Percentiles rank a stretch among this genome's conserved stretches.
Evolutionary conservation across 2,888 invertebrate species (phyloP).

Genomic region (Lasioglossum figueresi): DNA sequence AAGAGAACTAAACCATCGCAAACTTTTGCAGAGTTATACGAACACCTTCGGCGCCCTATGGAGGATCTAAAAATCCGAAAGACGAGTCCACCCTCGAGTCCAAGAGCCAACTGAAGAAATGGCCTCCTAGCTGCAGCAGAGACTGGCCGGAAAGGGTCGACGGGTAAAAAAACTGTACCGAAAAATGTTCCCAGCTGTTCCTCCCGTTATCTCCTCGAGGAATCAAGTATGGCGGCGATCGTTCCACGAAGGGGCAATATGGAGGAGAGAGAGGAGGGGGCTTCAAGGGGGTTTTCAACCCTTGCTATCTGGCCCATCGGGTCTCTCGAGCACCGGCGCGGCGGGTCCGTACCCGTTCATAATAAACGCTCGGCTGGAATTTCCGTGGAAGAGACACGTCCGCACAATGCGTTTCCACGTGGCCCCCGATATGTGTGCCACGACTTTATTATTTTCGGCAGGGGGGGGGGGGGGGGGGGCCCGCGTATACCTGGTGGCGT

Average conservation of each 20-base stretch:
- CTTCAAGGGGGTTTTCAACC: slow-evolving; percentile 78
- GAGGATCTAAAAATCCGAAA: too few species aligned
- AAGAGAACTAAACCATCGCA: not conserved
- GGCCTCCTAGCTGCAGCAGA: not conserved
- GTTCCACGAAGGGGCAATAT: slow-evolving; percentile 37
- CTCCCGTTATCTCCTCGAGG: slow-evolving; percentile 71
- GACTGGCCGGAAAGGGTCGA: slow-evolving; percentile 10
- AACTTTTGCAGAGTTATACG: not conserved
- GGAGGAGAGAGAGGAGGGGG: not conserved
- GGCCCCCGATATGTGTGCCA: slow-evolving; percentile 53
- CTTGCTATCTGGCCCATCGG: slow-evolving; percentile 81
- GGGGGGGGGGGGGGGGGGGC: not conserved
- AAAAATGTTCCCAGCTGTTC: slow-evolving; percentile 83
- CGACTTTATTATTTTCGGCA: slow-evolving; percentile 56
- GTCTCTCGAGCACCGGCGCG: slow-evolving; percentile 54
- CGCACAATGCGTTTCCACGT: slow-evolving; percentile 60
- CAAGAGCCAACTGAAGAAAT: slow-evolving; percentile 1
- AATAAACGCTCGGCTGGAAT: slow-evolving; percentile 59
- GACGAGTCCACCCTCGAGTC: not conserved
- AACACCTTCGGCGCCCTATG: not conserved
- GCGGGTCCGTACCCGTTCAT: slow-evolving; percentile 46
- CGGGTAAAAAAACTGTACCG: slow-evolving; percentile 40
- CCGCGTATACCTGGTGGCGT: slow-evolving; percentile 73
- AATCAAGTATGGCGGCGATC: slow-evolving; percentile 81
- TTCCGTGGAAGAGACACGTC: slow-evolving; percentile 63